Conservation (phyloP, 2,797 vertebrate species). For the Parauchenoglanis ngamensis region DNA sequence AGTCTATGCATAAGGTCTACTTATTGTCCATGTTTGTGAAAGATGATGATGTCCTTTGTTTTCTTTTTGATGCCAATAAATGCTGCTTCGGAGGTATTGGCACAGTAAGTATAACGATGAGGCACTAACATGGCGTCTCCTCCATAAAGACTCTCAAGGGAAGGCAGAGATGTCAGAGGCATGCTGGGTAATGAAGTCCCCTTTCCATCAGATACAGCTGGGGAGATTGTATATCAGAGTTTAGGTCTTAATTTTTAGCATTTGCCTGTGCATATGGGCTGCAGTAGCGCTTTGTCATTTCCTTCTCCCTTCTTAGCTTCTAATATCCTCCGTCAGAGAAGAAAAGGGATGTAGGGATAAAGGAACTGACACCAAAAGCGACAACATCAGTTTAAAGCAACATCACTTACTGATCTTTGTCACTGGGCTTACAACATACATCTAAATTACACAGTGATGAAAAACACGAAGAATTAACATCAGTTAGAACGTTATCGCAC, state of each 20-base stretch:
- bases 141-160: neutral
- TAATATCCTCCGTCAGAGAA: neutral
- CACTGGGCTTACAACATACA: neutral
- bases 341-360: neutral
- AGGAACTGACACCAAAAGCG: too few relatives aligned
- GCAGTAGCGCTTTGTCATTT: neutral
- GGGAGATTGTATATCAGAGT: neutral
- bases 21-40: neutral
- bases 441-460: neutral
- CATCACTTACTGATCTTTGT: neutral
- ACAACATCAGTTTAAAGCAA: neutral
- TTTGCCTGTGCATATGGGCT: neutral
- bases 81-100: neutral
- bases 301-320: neutral
- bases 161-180: neutral
- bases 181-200: slow-evolving; percentile 20
- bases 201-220: neutral
- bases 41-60: slow-evolving; percentile 8
- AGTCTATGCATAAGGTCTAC: neutral
- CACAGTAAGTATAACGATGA: neutral
- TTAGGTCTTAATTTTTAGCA: neutral
- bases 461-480: neutral
- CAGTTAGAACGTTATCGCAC: neutral
- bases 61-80: neutral
- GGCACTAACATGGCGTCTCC: neutral